phyloP scores from a whole-genome alignment of 2,888 invertebrate genomes.

The Globia sparganii region DNA sequence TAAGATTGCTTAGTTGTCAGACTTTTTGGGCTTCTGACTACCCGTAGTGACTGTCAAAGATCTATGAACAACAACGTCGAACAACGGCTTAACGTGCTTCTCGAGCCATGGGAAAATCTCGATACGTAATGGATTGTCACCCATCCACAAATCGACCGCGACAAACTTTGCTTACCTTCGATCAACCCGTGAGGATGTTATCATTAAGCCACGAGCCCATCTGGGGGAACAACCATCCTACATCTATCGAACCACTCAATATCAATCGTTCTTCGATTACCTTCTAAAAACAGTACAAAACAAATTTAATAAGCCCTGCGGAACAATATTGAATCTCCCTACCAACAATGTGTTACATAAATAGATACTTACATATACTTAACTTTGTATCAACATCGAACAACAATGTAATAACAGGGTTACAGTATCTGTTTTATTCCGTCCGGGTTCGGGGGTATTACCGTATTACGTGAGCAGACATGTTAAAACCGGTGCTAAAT shows the following conservation, averaged over 20 bases:
- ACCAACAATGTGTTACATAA: conserved; percentile 12
- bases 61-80: too few species aligned
- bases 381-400: conserved; percentile 1
- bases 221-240: background rate
- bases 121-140: background rate
- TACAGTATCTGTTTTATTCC: conserved; percentile 24
- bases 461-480: conserved; percentile 7
- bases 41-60: too few species aligned
- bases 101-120: too few species aligned
- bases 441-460: background rate
- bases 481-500: background rate
- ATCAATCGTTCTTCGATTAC: background rate
- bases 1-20: too few species aligned
- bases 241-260: background rate
- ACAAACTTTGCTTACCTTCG: background rate
- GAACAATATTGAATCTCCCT: conserved; percentile 20
- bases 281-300: conserved; percentile 9
- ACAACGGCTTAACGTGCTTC: too few species aligned
- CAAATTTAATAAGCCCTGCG: background rate
- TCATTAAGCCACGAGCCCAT: background rate
- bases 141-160: background rate
- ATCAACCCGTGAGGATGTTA: background rate
- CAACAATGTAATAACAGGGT: conserved; percentile 18
- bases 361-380: background rate
- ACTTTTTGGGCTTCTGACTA: too few species aligned